These are phyloP conservation scores for Corydoras sp. DNA, from an alignment of 2,113 vertebrate species.

Conservation along the genomic window DNA sequence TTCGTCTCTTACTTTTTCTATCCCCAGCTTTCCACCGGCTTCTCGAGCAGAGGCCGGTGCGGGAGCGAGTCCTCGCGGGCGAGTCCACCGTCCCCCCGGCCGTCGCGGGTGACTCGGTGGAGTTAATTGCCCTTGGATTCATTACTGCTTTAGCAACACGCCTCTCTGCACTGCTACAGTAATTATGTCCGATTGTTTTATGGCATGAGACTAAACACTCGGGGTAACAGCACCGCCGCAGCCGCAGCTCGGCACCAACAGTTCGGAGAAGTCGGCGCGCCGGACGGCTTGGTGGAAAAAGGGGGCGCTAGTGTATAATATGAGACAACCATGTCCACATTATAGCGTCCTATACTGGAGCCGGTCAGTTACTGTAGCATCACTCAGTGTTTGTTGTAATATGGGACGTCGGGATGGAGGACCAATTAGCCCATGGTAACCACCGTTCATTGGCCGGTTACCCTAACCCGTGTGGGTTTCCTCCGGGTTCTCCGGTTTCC, in stretches of 20 bases:
- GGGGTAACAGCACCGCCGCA: conserved; percentile 14
- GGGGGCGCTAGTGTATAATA: neutral
- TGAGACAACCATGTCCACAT: too few species aligned
- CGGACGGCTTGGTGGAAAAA: conserved; percentile 20
- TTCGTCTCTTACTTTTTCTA: neutral
- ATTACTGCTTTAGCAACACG: conserved; percentile 33
- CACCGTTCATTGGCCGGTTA: too few species aligned
- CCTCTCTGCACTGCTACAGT: conserved; percentile 25
- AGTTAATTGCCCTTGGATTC: conserved; percentile 28
- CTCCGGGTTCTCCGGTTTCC: too few species aligned
- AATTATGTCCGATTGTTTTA: conserved; percentile 35
- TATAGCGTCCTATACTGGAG: too few species aligned
- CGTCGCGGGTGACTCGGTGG: conserved; percentile 22
- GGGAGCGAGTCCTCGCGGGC: conserved; percentile 2
- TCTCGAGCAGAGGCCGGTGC: neutral
- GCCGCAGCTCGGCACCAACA: conserved; percentile 24
- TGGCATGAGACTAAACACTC: conserved; percentile 19
- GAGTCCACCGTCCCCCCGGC: conserved; percentile 6
- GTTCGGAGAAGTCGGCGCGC: conserved; percentile 30
- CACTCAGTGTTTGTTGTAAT: too few species aligned
- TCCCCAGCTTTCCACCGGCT: neutral
- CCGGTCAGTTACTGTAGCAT: too few species aligned
- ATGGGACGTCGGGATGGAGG: too few species aligned
- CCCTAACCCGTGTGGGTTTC: too few species aligned
- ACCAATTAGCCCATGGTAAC: too few species aligned